Evolutionary conservation across 2,888 invertebrate species (phyloP).

Genomic region (Aspidiotus rigidus): DNA sequence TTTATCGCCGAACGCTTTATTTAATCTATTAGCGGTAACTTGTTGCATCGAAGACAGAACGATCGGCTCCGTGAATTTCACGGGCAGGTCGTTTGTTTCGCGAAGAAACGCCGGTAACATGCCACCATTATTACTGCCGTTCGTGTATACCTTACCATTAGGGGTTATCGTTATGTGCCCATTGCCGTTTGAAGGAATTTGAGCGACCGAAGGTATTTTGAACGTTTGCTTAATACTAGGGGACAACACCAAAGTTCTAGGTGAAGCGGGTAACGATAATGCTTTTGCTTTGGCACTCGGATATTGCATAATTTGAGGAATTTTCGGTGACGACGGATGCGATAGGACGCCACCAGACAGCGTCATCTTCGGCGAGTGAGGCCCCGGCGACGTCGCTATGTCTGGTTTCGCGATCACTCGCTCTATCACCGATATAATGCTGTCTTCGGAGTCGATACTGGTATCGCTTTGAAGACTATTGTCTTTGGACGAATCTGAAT

Average conservation of each 20-base stretch:
- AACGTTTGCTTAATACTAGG: slow-evolving; percentile 38
- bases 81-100: slow-evolving; percentile 5
- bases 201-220: slow-evolving; percentile 27
- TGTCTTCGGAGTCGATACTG: slow-evolving; percentile 87
- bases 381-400: slow-evolving; percentile 18
- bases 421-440: slow-evolving; percentile 42
- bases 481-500: slow-evolving; percentile 64
- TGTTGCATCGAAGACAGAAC: slow-evolving; percentile 25
- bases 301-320: slow-evolving; percentile 42
- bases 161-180: background rate
- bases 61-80: slow-evolving; percentile 14
- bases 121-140: background rate
- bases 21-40: slow-evolving; percentile 30
- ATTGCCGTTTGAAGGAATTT: slow-evolving; percentile 20
- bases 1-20: slow-evolving; percentile 32
- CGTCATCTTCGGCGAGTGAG: slow-evolving; percentile 38
- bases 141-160: slow-evolving; percentile 12
- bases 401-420: slow-evolving; percentile 39
- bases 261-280: slow-evolving; percentile 30
- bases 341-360: slow-evolving; percentile 38
- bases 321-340: slow-evolving; percentile 40
- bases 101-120: background rate
- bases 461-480: slow-evolving; percentile 85
- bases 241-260: slow-evolving; percentile 23
- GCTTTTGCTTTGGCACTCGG: slow-evolving; percentile 41